Conservation (phyloP, 2,888 invertebrate genomes). For the Drosophila meridiana region DNA sequence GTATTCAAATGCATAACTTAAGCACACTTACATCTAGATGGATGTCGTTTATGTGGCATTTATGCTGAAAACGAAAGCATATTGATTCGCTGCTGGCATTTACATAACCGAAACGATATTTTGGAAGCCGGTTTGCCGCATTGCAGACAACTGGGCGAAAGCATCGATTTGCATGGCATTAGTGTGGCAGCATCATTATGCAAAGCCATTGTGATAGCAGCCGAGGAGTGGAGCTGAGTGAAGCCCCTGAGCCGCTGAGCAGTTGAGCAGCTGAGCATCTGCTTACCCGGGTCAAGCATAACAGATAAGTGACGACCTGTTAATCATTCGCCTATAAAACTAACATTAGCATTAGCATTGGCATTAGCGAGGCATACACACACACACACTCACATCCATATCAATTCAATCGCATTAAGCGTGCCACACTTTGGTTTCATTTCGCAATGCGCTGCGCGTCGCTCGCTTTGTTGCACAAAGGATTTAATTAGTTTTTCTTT, state of each 20-base stretch:
- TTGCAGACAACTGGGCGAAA: conserved; percentile 49
- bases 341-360: conserved; percentile 15
- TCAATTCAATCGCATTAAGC: conserved; percentile 24
- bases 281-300: conserved; percentile 21
- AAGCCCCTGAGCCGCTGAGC: background rate
- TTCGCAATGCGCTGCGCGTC: conserved; percentile 16
- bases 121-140: conserved; percentile 56
- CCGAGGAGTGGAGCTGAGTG: no score
- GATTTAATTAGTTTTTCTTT: conserved; percentile 84
- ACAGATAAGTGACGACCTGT: conserved; percentile 32
- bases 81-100: conserved; percentile 63
- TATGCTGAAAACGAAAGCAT: conserved; percentile 70
- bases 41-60: conserved; percentile 68
- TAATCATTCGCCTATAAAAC: conserved; percentile 33
- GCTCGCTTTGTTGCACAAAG: conserved; percentile 66
- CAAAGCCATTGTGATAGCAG: no score
- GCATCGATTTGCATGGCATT: conserved; percentile 67
- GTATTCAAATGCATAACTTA: conserved; percentile 41
- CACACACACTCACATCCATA: conserved; percentile 30
- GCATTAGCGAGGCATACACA: conserved; percentile 22
- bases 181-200: conserved; percentile 12
- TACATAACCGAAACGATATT: conserved; percentile 61
- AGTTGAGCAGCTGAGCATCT: conserved; percentile 15
- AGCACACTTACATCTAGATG: conserved; percentile 57
- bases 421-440: conserved; percentile 29